Evolutionary conservation across 2,888 invertebrate species (phyloP), one percentile per base, ranked within the genome.

Genomic region (Rapana venosa): DNA sequence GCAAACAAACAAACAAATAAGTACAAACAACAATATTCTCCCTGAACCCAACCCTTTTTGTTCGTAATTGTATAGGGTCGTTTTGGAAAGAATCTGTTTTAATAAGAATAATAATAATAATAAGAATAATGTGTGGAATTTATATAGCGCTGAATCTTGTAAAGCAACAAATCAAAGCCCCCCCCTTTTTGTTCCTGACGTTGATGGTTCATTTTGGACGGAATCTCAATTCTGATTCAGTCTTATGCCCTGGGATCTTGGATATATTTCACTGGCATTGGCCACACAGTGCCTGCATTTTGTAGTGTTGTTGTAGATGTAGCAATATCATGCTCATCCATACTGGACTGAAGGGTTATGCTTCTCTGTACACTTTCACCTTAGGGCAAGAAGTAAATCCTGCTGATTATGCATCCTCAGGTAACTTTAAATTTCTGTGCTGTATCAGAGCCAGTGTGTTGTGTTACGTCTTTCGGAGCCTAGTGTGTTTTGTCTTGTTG

Each of bases 361-460:
- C 35, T 56, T 85, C 77, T 66, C 85, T 89, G 36, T 85, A 84
- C 89, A 74, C 85, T 30, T 83, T 35, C 83, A 87, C 81, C 87
- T 35, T 90, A 95, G 95, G 95, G 89, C 92, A 94, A 87, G 93
- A 93, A 93, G 99, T 99, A 92, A 99, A 99, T 97, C 99, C 99
- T 93, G 99, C 99, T 95, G 99, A 99, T 97, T 99, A 99, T 96
- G 99, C 99, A 92, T 99, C 99, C 93, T 99, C 99, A 97, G 99
- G 99, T 99, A 91, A 92, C 20, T 15, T 81, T n/a, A n/a, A 77
- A 77, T 87, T 70, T 66, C 22, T 56, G 30, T 58, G 47, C 47
- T 47, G 47, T 47, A 47, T 47, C 47, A 47, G 47, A 47, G 47
- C 47, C 47, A 8, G 2, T 47, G 47, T 47, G 47, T 47, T 47